Base-by-base conservation (phyloP, 2,888 invertebrate genomes). In the Xiphydria camelus region DNA sequence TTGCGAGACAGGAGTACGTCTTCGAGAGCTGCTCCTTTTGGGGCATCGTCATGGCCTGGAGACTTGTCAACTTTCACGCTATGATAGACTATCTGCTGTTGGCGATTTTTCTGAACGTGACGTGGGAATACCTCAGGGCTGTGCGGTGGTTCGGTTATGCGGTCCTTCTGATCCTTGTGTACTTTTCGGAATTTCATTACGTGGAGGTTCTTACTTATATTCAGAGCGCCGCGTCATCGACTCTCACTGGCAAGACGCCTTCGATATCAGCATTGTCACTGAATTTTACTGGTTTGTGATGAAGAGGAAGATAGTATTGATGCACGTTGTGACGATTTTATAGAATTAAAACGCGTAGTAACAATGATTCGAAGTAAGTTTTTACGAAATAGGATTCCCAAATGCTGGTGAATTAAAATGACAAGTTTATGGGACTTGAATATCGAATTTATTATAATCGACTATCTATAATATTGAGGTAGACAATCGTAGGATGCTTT, bases 61-160 rank as follows among this genome's bases (percentile, higher is more conserved):
- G 90, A 53, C 78, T 91, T 0, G 80, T 87, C 4, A 91, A 91
- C 67, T 87, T 90, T 0, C 91, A 91, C 62, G 87, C 88, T 26
- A 79, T 89, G 55, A 76, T 88, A 23, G 90, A 91, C 70, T 80
- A 85, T 58, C 72, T 91, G 10, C 80, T 91, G 21, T 73, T 91
- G 33, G 85, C 89, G 17, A 83, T 91, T 53, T 91, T 90, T 76
- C 84, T 89, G 75, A 90, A 91, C 79, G 88, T 88, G 67, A 77
- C 89, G 3, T 89, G 89, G 88, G 83, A 86, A 53, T 90, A 91
- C 63, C 75, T 91, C 18, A 81, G 82, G 57, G 76, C 81, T 29
- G 80, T 89, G 9, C 86, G 89, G 64, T 89, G 86, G 69, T 76
- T 81, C 37, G 89, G 89, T 2, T 91, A 86, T 66, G 77, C 85